phyloP scores from a whole-genome alignment of 2,113 vertebrate species.

The Choloepus hoffmanni region DNA sequence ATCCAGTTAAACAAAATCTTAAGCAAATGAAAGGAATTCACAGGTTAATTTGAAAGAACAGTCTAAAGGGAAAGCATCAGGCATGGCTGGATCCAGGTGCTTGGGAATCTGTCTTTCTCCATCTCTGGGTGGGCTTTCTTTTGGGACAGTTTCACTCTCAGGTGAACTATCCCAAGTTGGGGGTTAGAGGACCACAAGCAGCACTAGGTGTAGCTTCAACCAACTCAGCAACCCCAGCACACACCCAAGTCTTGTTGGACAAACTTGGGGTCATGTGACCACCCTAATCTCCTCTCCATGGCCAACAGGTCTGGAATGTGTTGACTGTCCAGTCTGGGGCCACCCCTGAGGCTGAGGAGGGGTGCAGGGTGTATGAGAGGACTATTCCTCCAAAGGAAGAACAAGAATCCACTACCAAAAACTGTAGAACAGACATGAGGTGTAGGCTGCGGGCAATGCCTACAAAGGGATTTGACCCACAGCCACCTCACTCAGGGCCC shows the following conservation, averaged over 20 bases:
- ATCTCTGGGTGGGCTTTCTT: not conserved
- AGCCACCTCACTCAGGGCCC: fast-evolving
- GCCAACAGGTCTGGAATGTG: not conserved
- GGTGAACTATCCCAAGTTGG: not conserved
- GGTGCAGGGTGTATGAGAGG: fast-evolving
- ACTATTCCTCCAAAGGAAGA: not conserved
- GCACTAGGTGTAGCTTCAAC: not conserved
- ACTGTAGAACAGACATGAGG: not conserved
- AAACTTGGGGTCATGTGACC: fast-evolving
- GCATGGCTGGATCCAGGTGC: not conserved
- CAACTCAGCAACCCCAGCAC: not conserved
- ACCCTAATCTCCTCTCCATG: not conserved
- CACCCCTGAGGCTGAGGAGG: too few relatives aligned
- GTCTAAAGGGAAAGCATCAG: not conserved
- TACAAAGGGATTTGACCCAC: not conserved
- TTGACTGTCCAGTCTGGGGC: not conserved
- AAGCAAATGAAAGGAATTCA: not conserved
- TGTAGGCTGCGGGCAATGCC: fast-evolving
- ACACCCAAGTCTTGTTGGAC: not conserved
- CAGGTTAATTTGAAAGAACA: not conserved
- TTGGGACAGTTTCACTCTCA: not conserved
- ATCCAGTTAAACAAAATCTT: not conserved
- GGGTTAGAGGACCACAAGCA: not conserved
- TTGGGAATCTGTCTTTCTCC: not conserved
- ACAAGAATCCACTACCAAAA: not conserved